Evolutionary conservation across 2,888 invertebrate species (phyloP).

Genomic region (Netelia melanura): DNA sequence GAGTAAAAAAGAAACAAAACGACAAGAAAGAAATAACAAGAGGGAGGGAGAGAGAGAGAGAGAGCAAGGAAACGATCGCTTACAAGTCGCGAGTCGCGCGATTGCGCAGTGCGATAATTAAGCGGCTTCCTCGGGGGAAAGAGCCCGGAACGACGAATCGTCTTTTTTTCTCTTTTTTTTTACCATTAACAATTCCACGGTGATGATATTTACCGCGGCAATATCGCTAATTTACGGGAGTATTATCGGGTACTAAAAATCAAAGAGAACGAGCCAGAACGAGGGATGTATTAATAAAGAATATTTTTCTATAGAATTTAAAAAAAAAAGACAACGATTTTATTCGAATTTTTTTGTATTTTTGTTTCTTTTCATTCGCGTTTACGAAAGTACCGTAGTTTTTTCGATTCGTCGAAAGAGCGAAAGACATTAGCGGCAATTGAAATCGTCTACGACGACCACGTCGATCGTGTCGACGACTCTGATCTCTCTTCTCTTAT

Average conservation of each 20-base stretch:
- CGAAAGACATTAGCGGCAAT: not conserved
- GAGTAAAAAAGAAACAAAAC: not conserved
- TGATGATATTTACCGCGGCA: constrained; percentile 13
- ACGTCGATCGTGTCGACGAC: not conserved
- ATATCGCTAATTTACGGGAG: constrained; percentile 1
- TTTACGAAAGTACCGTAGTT: not conserved
- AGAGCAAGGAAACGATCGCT: constrained; percentile 47
- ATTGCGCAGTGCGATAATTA: constrained; percentile 56
- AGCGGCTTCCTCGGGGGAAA: constrained; percentile 16
- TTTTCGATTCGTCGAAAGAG: not conserved
- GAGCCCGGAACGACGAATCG: constrained; percentile 38
- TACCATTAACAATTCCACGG: constrained; percentile 7
- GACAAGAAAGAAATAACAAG: not conserved
- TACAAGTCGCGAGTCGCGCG: constrained; percentile 29
- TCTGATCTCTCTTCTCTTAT: constrained; percentile 7
- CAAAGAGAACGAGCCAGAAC: not conserved
- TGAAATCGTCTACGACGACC: constrained; percentile 3
- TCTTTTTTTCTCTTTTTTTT: not conserved
- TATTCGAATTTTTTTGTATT: not conserved
- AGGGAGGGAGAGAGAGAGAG: not conserved
- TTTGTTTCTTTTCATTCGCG: not conserved
- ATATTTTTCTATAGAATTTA: not conserved
- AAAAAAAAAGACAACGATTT: not conserved
- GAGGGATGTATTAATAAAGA: not conserved
- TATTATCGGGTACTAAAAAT: not conserved